Base-by-base conservation (phyloP, 2,888 invertebrate genomes). In the Eilema sororculum region DNA sequence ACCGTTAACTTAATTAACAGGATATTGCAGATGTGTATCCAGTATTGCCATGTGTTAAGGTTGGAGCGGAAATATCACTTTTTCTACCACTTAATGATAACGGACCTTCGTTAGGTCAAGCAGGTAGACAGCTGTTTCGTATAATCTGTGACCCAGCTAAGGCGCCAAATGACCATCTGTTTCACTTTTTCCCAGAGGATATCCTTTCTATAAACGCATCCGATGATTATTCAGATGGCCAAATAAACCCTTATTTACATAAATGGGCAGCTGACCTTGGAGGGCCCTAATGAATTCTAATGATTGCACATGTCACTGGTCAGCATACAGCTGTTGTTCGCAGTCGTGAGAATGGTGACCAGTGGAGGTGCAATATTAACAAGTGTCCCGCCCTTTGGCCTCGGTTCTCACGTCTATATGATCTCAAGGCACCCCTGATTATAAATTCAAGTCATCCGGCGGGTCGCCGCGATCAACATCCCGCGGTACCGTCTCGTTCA, bases 281-380 rank as follows among this genome's bases (percentile, higher is more conserved):
- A 79, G 82, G 80, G 81, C 92, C 91, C 93, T 94, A 92, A 95
- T 89, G 89, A 87, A 92, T 91, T 94, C 93, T 94, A 95, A 94
- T 92, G 90, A 87, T 87, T 90, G 86, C 91, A 92, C 90, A 90
- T 88, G 89, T 84, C 86, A 87, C 86, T 83, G 92, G 91, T 90
- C 91, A 92, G 84, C 84, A 76, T 84, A 86, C 91, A 90, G 89
- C 91, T 91, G 90, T 87, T 90, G 85, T 89, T 88, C 72, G 87
- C 87, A 83, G 85, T 91, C 93, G 94, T 95, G 95, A 93, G 94
- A 95, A 94, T 90, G 82, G 83, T 81, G 80, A 80, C 81, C 80
- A 75, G 79, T 85, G 90, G 91, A 94, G 93, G 94, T 95, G 95
- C 93, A 90, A 91, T 78, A 74, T 78, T 89, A 92, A 88, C 94